Evolutionary conservation across 2,797 vertebrate genomes (phyloP).

Genomic region (Hippopotamyrus pictus): DNA sequence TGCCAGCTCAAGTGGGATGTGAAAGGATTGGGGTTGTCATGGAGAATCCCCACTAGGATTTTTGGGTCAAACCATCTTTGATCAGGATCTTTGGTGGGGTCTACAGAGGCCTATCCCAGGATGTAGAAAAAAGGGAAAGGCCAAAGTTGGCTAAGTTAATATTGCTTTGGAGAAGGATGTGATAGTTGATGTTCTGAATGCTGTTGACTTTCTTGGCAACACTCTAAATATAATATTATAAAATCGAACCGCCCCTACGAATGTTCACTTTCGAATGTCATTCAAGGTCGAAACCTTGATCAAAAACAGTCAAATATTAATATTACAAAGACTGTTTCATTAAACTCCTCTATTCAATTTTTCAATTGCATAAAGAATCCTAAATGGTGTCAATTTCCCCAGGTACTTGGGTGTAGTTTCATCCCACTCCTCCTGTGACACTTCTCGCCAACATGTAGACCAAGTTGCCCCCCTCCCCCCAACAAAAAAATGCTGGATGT

Average conservation of each 20-base stretch:
- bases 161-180: neutral
- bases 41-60: conserved; percentile 21
- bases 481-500: neutral
- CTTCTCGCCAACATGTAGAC: neutral
- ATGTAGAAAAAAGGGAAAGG: neutral
- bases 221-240: neutral
- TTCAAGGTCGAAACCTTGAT: neutral
- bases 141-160: neutral
- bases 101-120: neutral
- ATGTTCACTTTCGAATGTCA: neutral
- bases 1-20: conserved; percentile 21
- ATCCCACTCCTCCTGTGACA: neutral
- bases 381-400: neutral
- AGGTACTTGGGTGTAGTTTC: neutral
- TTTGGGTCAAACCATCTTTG: conserved; percentile 18
- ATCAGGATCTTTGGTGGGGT: neutral
- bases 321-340: neutral
- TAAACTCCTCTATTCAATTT: neutral
- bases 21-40: conserved; percentile 17
- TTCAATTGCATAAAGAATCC: neutral
- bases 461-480: neutral
- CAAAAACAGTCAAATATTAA: neutral
- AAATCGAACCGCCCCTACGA: neutral
- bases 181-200: neutral
- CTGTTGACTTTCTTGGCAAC: neutral